phyloP scores from a whole-genome alignment of 2,113 vertebrate species.

The Boleophthalmus pectinirostris region DNA sequence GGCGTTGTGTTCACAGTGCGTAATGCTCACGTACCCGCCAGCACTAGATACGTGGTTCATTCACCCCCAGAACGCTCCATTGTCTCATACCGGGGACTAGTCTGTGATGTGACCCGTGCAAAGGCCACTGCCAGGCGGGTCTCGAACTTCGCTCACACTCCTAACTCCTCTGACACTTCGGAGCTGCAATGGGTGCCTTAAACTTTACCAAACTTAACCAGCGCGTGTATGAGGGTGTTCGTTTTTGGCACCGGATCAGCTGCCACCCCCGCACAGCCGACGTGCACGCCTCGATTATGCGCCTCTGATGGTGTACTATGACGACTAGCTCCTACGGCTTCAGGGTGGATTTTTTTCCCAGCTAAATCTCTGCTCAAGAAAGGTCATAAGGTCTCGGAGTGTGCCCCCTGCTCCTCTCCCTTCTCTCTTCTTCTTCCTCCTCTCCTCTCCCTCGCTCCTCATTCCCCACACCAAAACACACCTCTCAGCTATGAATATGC shows the following conservation, averaged over 20 bases:
- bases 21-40: conserved; percentile 46
- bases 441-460: conserved; percentile 5
- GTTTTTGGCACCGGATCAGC: conserved; percentile 58
- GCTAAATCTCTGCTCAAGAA: conserved; percentile 73
- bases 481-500: conserved; percentile 52
- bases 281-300: conserved; percentile 54
- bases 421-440: background rate
- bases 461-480: conserved; percentile 33
- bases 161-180: too few relatives aligned
- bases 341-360: conserved; percentile 40
- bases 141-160: conserved; percentile 34
- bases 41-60: conserved; percentile 18
- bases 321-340: conserved; percentile 59
- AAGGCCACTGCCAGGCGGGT: background rate
- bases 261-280: conserved; percentile 62
- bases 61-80: conserved; percentile 1
- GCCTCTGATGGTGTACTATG: conserved; percentile 63
- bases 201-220: conserved; percentile 65
- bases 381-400: conserved; percentile 69
- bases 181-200: background rate
- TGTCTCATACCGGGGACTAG: conserved; percentile 9
- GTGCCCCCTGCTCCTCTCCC: conserved; percentile 25
- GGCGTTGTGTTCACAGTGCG: conserved; percentile 11
- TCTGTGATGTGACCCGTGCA: background rate
- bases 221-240: conserved; percentile 32